Percentiles rank a stretch among this genome's conserved stretches.
Conservation (phyloP, 2,797 vertebrate species). For the Discoglossus pictus region DNA sequence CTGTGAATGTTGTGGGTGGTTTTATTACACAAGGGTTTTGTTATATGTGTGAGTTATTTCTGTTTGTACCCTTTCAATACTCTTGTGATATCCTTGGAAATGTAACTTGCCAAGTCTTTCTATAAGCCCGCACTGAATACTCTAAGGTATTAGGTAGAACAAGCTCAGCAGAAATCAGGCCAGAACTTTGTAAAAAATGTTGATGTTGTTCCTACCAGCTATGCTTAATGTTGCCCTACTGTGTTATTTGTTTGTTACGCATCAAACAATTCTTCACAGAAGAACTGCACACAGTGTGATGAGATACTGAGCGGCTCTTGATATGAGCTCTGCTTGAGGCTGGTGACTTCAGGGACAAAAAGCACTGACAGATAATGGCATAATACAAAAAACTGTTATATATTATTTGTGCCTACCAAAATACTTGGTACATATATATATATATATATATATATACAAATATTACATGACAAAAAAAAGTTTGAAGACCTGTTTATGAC, state of each 20-base stretch:
- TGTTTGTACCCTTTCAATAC: neutral
- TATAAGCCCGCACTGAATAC: conserved; percentile 13
- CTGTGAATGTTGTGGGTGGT: too few relatives aligned
- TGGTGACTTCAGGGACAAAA: conserved; percentile 10
- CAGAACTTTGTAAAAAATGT: conserved; percentile 45
- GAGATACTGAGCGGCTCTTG: conserved; percentile 35
- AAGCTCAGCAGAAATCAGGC: conserved; percentile 34
- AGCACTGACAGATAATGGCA: conserved; percentile 3
- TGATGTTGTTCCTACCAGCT: conserved; percentile 41
- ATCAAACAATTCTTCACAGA: conserved; percentile 35
- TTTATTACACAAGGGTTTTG: too few relatives aligned
- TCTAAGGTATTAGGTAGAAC: conserved; percentile 29
- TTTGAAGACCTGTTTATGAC: too few relatives aligned
- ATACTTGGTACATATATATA: too few relatives aligned
- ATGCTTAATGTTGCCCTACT: conserved; percentile 48
- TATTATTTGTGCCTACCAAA: too few relatives aligned
- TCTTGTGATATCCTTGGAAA: neutral
- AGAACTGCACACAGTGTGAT: conserved; percentile 26
- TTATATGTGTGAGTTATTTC: too few relatives aligned
- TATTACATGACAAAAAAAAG: too few relatives aligned
- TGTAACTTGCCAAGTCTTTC: neutral
- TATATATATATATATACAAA: too few relatives aligned
- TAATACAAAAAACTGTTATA: neutral
- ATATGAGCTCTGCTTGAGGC: conserved; percentile 9
- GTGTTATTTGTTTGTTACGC: conserved; percentile 43